Conservation (phyloP, 2,888 invertebrate species). For the Amaurobius ferox region DNA sequence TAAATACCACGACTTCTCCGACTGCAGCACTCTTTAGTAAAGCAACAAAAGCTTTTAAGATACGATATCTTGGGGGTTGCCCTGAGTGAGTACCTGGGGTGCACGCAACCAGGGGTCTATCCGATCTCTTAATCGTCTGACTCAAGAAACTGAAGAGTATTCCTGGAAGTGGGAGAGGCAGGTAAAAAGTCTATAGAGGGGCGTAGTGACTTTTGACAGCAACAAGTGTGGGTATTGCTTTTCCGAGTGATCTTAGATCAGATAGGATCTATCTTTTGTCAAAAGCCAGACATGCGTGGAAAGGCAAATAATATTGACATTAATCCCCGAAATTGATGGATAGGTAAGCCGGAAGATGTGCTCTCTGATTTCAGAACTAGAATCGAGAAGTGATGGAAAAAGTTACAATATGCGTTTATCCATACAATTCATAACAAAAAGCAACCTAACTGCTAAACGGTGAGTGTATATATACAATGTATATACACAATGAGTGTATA, state of each 20-base stretch:
- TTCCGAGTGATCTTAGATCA: background rate
- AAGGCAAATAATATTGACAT: slow-evolving; percentile 6
- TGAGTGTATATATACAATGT: no score
- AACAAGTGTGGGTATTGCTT: slow-evolving; percentile 3
- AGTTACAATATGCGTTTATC: background rate
- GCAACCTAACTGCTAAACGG: no score
- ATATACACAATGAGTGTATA: no score
- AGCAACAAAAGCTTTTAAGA: slow-evolving; percentile 14
- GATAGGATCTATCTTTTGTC: background rate
- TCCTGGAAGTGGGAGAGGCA: background rate
- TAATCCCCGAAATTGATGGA: background rate
- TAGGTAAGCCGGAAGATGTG: background rate
- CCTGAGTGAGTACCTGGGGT: background rate
- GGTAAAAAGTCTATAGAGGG: background rate
- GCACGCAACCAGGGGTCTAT: background rate
- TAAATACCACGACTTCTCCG: background rate
- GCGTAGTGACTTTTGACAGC: background rate
- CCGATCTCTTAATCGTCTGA: background rate
- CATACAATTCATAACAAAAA: no score
- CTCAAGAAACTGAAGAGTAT: background rate
- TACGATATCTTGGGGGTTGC: background rate
- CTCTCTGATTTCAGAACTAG: background rate
- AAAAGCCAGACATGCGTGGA: background rate
- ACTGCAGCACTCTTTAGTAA: background rate
- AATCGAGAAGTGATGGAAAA: background rate